Percentiles rank a stretch among this genome's conserved stretches.
These are phyloP conservation scores for Characodon lateralis DNA, from an alignment of 2,797 vertebrate genomes.

Conservation along the genomic window DNA sequence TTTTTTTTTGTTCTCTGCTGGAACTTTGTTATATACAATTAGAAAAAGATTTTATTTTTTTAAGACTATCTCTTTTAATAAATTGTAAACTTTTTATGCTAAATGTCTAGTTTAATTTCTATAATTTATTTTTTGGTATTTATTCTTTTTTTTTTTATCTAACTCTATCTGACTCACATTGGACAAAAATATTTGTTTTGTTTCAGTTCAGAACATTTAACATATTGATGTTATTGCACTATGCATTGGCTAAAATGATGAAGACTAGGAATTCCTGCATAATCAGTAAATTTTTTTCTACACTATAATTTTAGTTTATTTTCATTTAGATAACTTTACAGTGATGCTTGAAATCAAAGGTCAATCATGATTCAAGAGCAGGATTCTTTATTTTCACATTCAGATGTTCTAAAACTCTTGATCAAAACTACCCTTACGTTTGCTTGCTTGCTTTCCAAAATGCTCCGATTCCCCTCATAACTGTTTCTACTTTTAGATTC, in stretches of 20 bases:
- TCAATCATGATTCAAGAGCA: background rate
- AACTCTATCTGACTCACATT: too few relatives aligned
- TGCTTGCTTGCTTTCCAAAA: background rate
- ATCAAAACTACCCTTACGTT: background rate
- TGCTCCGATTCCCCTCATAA: background rate
- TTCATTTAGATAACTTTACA: background rate
- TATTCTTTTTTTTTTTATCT: too few relatives aligned
- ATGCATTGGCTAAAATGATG: too few relatives aligned
- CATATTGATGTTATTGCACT: too few relatives aligned
- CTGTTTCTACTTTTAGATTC: too few relatives aligned
- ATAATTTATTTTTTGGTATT: background rate
- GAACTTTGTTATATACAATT: background rate
- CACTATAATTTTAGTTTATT: background rate
- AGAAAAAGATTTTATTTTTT: background rate
- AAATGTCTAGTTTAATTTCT: background rate
- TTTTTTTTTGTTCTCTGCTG: background rate
- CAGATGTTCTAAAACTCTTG: background rate
- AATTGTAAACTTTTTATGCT: background rate
- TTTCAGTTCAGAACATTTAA: too few relatives aligned
- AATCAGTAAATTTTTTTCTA: background rate
- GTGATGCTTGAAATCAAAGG: background rate
- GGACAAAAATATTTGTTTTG: too few relatives aligned
- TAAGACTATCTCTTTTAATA: background rate
- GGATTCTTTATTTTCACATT: background rate
- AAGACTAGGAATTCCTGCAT: background rate